Evolutionary conservation across 2,888 invertebrate genomes (phyloP).

Genomic region (Drosophila trichaetosa): DNA sequence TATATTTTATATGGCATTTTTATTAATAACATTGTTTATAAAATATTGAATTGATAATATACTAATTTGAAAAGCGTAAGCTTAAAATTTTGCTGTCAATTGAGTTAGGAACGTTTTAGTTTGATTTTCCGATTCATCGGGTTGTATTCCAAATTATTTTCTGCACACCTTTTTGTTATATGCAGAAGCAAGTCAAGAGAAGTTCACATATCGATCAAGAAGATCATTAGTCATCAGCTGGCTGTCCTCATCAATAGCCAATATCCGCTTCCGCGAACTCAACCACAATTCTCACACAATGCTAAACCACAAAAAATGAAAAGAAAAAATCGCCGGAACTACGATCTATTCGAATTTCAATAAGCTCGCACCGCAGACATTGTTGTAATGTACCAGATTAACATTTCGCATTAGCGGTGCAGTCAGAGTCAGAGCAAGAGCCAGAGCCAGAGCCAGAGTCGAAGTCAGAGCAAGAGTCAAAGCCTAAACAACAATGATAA

Average conservation of each 20-base stretch:
- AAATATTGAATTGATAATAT: background rate
- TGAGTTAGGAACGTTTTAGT: background rate
- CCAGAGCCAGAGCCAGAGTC: background rate
- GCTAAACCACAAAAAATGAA: constrained; percentile 13
- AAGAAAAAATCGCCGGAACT: constrained; percentile 62
- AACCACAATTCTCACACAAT: constrained; percentile 60
- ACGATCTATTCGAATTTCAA: constrained; percentile 72
- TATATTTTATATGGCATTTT: background rate
- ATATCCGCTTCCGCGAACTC: constrained; percentile 66
- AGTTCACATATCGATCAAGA: constrained; percentile 18
- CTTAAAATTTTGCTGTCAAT: background rate
- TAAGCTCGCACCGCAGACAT: constrained; percentile 56
- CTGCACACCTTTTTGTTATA: too few species aligned
- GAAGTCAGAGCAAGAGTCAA: background rate
- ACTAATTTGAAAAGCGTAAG: background rate
- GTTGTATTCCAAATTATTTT: too few species aligned
- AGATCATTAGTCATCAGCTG: constrained; percentile 44
- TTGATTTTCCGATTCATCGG: background rate
- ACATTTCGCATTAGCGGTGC: constrained; percentile 76
- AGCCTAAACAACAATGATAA: constrained; percentile 49
- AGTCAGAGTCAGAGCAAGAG: constrained; percentile 7
- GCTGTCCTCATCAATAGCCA: constrained; percentile 40
- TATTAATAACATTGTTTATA: background rate
- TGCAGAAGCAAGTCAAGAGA: background rate
- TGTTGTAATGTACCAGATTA: constrained; percentile 68